Conservation (phyloP, 2,797 vertebrate species). For the Macroramphosus scolopax region DNA sequence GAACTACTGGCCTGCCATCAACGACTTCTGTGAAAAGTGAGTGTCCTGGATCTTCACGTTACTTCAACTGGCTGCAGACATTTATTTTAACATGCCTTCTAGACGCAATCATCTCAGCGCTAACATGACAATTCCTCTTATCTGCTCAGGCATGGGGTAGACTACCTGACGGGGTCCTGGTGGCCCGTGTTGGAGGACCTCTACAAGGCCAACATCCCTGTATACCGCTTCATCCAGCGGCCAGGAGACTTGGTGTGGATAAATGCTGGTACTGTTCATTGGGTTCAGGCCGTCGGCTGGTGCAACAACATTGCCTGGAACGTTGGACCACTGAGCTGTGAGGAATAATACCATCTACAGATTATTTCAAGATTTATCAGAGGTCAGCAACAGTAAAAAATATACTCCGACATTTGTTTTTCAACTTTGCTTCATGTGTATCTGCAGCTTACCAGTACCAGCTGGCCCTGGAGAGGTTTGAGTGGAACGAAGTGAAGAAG, state of each 20-base stretch:
- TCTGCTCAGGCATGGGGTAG: slow-evolving; percentile 90
- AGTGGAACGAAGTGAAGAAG: slow-evolving; percentile 97
- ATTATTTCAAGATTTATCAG: too few relatives aligned
- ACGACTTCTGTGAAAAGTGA: slow-evolving; percentile 98
- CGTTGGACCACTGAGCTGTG: slow-evolving; percentile 93
- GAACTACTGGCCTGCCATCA: slow-evolving; percentile 93
- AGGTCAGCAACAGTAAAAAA: too few relatives aligned
- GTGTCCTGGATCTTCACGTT: too few relatives aligned
- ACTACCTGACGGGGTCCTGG: slow-evolving; percentile 98
- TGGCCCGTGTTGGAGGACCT: slow-evolving; percentile 98
- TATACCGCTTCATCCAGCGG: slow-evolving; percentile 96
- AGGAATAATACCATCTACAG: too few relatives aligned
- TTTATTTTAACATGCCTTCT: too few relatives aligned
- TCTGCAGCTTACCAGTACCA: slow-evolving; percentile 90
- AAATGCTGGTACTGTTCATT: slow-evolving; percentile 94
- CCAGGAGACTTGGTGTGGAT: slow-evolving; percentile 97
- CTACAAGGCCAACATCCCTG: slow-evolving; percentile 93
- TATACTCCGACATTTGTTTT: too few relatives aligned
- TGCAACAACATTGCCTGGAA: slow-evolving; percentile 99
- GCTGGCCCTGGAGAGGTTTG: slow-evolving; percentile 93
- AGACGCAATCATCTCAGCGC: too few relatives aligned
- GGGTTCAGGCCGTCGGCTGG: slow-evolving; percentile 98
- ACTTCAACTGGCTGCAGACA: too few relatives aligned
- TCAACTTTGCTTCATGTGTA: too few relatives aligned
- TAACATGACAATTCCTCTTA: too few relatives aligned